A percentile compares a stretch with the other conserved stretches of the same genome.
phyloP scores from a whole-genome alignment of 2,888 invertebrate genomes.

The Elmis aenea region DNA sequence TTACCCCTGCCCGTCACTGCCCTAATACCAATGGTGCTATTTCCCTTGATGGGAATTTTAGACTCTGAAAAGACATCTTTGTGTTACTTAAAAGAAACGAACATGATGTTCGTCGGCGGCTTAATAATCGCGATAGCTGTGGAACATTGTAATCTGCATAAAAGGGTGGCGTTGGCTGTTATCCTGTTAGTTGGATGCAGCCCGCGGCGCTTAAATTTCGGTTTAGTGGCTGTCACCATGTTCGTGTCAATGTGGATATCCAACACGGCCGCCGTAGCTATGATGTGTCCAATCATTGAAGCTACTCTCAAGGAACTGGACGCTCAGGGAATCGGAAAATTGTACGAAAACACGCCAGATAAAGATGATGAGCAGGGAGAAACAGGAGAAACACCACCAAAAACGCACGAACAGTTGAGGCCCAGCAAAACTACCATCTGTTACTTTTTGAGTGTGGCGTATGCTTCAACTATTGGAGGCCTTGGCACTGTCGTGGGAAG shows the following conservation, averaged over 20 bases:
- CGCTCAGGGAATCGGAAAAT: slow-evolving; percentile 65
- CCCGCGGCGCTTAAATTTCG: slow-evolving; percentile 67
- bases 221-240: slow-evolving; percentile 83
- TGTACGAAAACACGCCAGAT: slow-evolving; percentile 49
- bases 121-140: slow-evolving; percentile 87
- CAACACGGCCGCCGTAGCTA: slow-evolving; percentile 88
- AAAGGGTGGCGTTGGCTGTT: slow-evolving; percentile 78
- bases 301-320: slow-evolving; percentile 79
- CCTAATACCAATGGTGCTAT: slow-evolving; percentile 74
- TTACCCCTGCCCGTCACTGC: slow-evolving; percentile 79
- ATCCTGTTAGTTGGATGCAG: slow-evolving; percentile 51
- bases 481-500: slow-evolving; percentile 54
- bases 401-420: slow-evolving; percentile 31
- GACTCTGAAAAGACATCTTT: slow-evolving; percentile 56
- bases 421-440: slow-evolving; percentile 73
- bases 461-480: slow-evolving; percentile 71
- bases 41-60: slow-evolving; percentile 77
- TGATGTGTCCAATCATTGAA: slow-evolving; percentile 91
- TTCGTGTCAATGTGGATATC: slow-evolving; percentile 96
- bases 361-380: slow-evolving; percentile 26
- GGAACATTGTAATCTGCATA: slow-evolving; percentile 84
- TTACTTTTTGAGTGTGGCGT: slow-evolving; percentile 74
- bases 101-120: slow-evolving; percentile 87
- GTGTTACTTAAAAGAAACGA: slow-evolving; percentile 75
- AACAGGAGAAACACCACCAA: slow-evolving; percentile 43